Evolutionary conservation across 2,888 invertebrate species (phyloP).

Genomic region (Andrena bicolor): DNA sequence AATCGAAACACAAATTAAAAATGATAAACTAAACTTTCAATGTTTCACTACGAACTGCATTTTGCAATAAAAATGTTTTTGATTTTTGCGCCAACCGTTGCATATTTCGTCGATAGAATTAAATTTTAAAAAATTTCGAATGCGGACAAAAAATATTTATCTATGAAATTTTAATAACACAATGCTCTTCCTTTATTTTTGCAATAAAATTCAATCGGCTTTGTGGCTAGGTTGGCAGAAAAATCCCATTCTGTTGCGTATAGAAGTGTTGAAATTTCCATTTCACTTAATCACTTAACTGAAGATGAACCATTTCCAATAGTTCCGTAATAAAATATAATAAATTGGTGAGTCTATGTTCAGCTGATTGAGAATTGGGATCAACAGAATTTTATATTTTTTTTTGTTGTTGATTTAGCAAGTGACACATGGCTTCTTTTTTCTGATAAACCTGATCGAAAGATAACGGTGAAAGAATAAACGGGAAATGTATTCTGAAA

Average conservation of each 20-base stretch:
- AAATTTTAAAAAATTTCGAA: not conserved
- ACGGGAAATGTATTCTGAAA: conserved; percentile 32
- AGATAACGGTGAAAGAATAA: conserved; percentile 25
- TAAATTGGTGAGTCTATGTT: not conserved
- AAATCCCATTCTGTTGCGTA: not conserved
- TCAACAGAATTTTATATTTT: too few relatives aligned
- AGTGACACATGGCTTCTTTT: not conserved
- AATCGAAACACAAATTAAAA: too few relatives aligned
- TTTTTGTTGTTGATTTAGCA: conserved; percentile 4
- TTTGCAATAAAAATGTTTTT: too few relatives aligned
- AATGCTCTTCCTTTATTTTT: not conserved
- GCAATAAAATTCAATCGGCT: conserved; percentile 8
- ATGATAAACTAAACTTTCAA: too few relatives aligned
- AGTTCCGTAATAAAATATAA: not conserved
- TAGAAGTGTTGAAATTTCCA: not conserved
- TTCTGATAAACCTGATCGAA: not conserved
- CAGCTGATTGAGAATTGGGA: too few relatives aligned
- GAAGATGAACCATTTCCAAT: too few relatives aligned
- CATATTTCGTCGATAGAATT: not conserved
- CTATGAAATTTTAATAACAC: not conserved
- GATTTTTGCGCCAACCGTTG: not conserved
- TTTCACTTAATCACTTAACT: not conserved
- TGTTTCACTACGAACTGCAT: too few relatives aligned
- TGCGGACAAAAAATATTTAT: not conserved
- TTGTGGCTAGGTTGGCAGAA: not conserved